phyloP scores from a whole-genome alignment of 2,113 vertebrate genomes.

The Lichenostomus cassidix region DNA sequence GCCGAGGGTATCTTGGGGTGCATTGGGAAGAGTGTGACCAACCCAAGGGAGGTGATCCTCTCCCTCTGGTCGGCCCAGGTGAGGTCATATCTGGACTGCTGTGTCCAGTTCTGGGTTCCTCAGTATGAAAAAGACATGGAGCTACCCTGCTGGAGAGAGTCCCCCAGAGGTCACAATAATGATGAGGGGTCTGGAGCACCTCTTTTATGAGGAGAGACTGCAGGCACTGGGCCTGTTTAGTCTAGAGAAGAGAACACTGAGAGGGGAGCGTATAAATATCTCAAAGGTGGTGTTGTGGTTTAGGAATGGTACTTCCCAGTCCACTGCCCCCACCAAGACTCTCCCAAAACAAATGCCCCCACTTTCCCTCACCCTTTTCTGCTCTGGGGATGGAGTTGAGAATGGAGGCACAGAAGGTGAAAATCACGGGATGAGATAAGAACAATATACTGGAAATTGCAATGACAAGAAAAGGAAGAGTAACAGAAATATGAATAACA shows the following conservation, averaged over 20 bases:
- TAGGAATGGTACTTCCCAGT: background rate
- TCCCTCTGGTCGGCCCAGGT: background rate
- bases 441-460: background rate
- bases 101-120: background rate
- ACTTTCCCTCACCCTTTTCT: background rate
- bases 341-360: background rate
- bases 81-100: background rate
- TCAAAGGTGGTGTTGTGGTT: background rate
- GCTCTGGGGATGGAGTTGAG: background rate
- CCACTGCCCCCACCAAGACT: background rate
- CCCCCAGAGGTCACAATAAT: background rate
- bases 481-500: background rate
- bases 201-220: background rate
- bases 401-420: background rate
- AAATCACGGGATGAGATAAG: fast-evolving
- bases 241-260: background rate
- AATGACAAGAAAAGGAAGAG: background rate
- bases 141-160: background rate
- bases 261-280: background rate
- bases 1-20: background rate
- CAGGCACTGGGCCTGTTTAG: background rate
- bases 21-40: background rate
- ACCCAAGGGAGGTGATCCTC: background rate
- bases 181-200: background rate
- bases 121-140: background rate